Evolutionary conservation across 2,888 invertebrate genomes (phyloP), one percentile per base, ranked within the genome.

Genomic region (Pollenia labialis): DNA sequence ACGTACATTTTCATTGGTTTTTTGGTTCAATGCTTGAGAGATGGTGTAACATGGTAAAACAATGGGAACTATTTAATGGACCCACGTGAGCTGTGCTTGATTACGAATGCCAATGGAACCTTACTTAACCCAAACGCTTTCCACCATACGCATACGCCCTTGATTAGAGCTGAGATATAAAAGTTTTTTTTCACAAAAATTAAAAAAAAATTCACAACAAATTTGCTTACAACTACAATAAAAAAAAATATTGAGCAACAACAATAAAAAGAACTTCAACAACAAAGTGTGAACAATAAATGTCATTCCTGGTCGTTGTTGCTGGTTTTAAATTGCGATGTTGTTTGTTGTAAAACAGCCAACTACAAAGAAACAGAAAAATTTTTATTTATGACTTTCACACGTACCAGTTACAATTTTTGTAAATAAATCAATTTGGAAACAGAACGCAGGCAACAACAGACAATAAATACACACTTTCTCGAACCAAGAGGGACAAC

Each of bases 351-450:
- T 42, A 46, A 16, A 60, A 69, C 68, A 50, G 18, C 46, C 48
- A 77, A 66, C 40, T 7, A 52, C 11, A 81, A 84, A 71, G 44
- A 81, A 85, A 48, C 40, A 66, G 58, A 76, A 76, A 2, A 69
- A 79, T 79, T 74, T 81, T 75, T 84, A 87, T 87, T 87, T 87
- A 87, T 87, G 83, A 84, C 84, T 87, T 87, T 87, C 87, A 84
- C 87, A 87, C 87, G 81, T 84, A 81, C 40, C 32, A 81, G 72
- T 84, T 84, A 87, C 87, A 87, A 84, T 87, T 87, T 81, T 74
- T 69, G 84, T 72, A 84, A 84, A 87, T 87, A 87, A 87, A 87
- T 87, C 87, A 87, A 84, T 84, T 84, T 84, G 80, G 64, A n/a
- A 69, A 72, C 71, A 81, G 60, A 52, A 52, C 66, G 71, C 64